Base-by-base conservation (phyloP, 2,113 vertebrate species). In the Poicephalus meyeri region DNA sequence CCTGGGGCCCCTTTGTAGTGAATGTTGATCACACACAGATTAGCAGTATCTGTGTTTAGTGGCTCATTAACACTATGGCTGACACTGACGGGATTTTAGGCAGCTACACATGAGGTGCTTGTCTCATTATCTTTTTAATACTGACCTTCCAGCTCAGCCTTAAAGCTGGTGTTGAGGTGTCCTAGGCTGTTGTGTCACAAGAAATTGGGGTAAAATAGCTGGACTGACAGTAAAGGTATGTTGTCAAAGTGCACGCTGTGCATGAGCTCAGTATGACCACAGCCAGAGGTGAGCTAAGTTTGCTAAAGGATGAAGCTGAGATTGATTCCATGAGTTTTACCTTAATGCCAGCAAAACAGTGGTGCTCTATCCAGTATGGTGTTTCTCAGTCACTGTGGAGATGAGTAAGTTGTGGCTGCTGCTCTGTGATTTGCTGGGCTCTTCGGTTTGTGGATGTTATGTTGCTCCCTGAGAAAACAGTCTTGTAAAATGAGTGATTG, bases 401-500 rank as follows among this genome's bases (percentile, higher is more conserved):
- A 2, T 5, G 19, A 29, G 5, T 8, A 9, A 29, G 2, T 4
- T 1, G 0, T 11, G n/a, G 42, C 88, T 53, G 37, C 8, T 11
- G 39, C 25, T 24, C 18, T 2, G 42, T 3, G 56, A 7, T 8
- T 28, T 26, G 16, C 6, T 46, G 70, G 70, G 19, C 10, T 37
- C 60, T 2, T 1, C 29, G 2, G 0, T 3, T 50, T 23, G 2
- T 3, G 18, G 18, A 6, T 13, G 14, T 16, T 0, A 0, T 16
- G 55, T 6, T 25, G 16, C 14, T 64, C 42, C 23, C 66, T 14
- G 11, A 21, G 49, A 52, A 49, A 15, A 6, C 3, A 20, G 20
- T 13, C 29, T 37, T 47, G 41, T 9, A 12, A 21, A 58, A 7
- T 7, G 25, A 10, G 28, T 33, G 19, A 6, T 8, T 31, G 41